These are phyloP conservation scores for Grallaria varia DNA, from an alignment of 2,113 vertebrate genomes.

Conservation along the genomic window DNA sequence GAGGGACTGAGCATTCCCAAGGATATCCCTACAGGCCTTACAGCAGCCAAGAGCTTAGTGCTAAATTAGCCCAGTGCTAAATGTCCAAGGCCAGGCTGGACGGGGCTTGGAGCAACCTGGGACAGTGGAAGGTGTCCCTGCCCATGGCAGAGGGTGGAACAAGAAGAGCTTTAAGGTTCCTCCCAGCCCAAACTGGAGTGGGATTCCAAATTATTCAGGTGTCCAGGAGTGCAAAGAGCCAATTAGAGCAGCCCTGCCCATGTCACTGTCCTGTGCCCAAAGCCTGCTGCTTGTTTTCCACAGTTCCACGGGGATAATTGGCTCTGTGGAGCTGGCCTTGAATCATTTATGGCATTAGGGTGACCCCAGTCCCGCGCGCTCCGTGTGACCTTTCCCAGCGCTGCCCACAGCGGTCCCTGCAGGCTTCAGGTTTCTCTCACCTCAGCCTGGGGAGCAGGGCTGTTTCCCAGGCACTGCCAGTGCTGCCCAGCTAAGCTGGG, in stretches of 20 bases:
- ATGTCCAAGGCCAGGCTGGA: neutral
- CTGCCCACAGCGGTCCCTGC: neutral
- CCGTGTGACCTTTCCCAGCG: neutral
- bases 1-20: neutral
- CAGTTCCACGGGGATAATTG: neutral
- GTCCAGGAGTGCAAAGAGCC: neutral
- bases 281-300: neutral
- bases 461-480: accelerated
- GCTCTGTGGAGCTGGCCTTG: accelerated
- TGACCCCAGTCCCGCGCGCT: accelerated
- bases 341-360: neutral
- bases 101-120: neutral
- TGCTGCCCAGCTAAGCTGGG: neutral
- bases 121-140: neutral
- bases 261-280: neutral
- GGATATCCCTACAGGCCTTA: neutral
- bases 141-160: neutral
- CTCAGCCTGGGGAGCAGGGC: neutral
- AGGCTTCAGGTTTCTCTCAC: neutral
- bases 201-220: neutral
- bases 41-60: neutral
- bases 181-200: neutral
- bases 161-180: neutral
- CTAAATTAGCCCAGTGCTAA: neutral
- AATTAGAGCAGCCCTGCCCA: neutral